Conservation (phyloP, 2,113 vertebrate genomes). For the Tachuris rubrigastra region DNA sequence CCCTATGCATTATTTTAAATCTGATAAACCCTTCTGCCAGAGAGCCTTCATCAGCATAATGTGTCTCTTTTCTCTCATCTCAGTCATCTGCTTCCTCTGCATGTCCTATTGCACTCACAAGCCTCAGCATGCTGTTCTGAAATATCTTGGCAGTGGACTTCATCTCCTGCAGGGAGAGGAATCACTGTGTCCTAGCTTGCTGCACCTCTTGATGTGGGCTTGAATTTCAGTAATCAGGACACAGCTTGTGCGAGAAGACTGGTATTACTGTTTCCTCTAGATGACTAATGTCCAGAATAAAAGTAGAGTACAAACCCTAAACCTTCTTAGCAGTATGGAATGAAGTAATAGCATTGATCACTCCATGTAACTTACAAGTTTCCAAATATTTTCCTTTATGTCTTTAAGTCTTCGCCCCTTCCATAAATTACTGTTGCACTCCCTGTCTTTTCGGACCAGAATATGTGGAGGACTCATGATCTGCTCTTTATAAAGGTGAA, state of each 20-base stretch:
- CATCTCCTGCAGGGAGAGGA: slow-evolving; percentile 3
- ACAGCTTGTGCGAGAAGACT: neutral
- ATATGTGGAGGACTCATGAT: neutral
- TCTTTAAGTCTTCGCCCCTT: neutral
- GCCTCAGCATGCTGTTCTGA: neutral
- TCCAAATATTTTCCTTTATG: neutral
- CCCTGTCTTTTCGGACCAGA: neutral
- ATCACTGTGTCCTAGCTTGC: neutral
- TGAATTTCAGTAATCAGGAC: neutral
- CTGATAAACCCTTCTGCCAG: neutral
- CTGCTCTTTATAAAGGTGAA: neutral
- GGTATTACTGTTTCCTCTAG: neutral
- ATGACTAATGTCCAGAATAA: neutral
- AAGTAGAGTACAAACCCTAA: neutral
- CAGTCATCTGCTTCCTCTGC: slow-evolving; percentile 2
- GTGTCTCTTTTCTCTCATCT: neutral
- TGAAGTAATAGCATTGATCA: neutral
- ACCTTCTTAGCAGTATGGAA: neutral
- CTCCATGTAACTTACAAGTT: neutral
- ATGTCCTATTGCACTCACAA: neutral
- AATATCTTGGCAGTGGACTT: neutral
- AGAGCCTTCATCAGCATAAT: neutral
- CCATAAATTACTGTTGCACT: neutral
- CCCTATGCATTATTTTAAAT: neutral
- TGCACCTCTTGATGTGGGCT: neutral